These are phyloP conservation scores for Galleria mellonella DNA, from an alignment of 1,140 invertebrate genomes.

Conservation along the genomic window DNA sequence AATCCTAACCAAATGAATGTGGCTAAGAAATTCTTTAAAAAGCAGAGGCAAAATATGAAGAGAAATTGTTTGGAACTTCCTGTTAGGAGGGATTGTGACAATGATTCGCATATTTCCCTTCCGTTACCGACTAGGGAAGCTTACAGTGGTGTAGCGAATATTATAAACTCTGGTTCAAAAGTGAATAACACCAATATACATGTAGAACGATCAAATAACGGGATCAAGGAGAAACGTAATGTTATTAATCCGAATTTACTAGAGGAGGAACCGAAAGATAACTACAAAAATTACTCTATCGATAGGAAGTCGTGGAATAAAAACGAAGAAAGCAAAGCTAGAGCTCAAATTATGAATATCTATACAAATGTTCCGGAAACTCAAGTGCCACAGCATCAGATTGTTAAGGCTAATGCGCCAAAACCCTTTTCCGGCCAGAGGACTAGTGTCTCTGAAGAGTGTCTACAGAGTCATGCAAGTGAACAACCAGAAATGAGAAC, in stretches of 20 bases:
- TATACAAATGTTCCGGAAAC: constrained; percentile 84
- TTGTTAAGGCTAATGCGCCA: constrained; percentile 61
- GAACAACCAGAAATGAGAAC: constrained; percentile 68
- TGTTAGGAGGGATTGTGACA: constrained; percentile 78
- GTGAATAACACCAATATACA: constrained; percentile 87
- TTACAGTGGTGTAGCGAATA: constrained; percentile 77
- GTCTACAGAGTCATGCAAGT: constrained; percentile 50
- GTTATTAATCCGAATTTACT: constrained; percentile 77
- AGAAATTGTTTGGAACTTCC: constrained; percentile 83
- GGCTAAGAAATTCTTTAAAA: constrained; percentile 93
- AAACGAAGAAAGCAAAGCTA: constrained; percentile 56
- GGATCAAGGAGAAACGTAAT: constrained; percentile 63
- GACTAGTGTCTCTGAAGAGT: constrained; percentile 61
- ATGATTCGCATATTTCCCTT: constrained; percentile 75
- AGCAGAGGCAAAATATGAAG: constrained; percentile 85
- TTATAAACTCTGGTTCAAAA: constrained; percentile 81
- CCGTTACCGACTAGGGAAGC: constrained; percentile 71
- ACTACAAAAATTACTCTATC: constrained; percentile 65
- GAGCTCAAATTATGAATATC: constrained; percentile 80
- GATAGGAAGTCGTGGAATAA: constrained; percentile 52
- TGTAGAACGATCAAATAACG: constrained; percentile 76
- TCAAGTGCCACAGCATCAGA: constrained; percentile 77
- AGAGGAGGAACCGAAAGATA: constrained; percentile 71
- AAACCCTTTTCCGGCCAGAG: constrained; percentile 50
- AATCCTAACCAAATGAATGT: constrained; percentile 95